Percentiles rank a stretch among this genome's conserved stretches.
Evolutionary conservation across 2,113 vertebrate genomes (phyloP).

Genomic region (Scolopax mira): DNA sequence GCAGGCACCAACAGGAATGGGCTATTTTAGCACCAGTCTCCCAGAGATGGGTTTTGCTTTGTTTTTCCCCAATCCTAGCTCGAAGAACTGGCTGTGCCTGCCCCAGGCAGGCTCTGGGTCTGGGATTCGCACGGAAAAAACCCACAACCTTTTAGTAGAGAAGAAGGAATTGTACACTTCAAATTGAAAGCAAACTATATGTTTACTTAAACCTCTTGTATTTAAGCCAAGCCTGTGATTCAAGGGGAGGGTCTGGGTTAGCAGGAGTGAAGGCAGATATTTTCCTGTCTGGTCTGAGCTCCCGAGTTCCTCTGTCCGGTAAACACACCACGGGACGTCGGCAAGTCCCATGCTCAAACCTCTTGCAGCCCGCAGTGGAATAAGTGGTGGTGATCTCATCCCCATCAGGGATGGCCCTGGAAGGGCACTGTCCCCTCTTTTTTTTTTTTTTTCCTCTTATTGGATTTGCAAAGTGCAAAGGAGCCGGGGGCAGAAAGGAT

Average conservation of each 20-base stretch:
- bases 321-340: background rate
- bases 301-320: background rate
- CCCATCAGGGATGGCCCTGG: accelerated
- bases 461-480: background rate
- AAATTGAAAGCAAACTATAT: background rate
- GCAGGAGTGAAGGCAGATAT: background rate
- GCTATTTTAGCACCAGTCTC: background rate
- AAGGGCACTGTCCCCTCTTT: background rate
- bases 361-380: background rate
- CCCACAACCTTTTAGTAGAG: background rate
- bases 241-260: conserved; percentile 3
- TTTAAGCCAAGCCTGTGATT: conserved; percentile 9
- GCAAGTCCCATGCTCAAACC: background rate
- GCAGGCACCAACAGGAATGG: background rate
- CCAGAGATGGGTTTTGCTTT: accelerated
- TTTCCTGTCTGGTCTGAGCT: conserved; percentile 35
- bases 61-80: background rate
- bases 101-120: background rate
- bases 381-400: background rate
- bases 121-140: accelerated
- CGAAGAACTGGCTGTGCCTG: background rate
- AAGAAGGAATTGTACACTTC: background rate
- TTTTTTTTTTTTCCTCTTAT: background rate
- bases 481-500: background rate
- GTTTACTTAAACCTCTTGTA: conserved; percentile 19